A percentile compares a stretch with the other conserved stretches of the same genome.
Evolutionary conservation across 2,797 vertebrate genomes (phyloP).

Genomic region (Pygocentrus nattereri): DNA sequence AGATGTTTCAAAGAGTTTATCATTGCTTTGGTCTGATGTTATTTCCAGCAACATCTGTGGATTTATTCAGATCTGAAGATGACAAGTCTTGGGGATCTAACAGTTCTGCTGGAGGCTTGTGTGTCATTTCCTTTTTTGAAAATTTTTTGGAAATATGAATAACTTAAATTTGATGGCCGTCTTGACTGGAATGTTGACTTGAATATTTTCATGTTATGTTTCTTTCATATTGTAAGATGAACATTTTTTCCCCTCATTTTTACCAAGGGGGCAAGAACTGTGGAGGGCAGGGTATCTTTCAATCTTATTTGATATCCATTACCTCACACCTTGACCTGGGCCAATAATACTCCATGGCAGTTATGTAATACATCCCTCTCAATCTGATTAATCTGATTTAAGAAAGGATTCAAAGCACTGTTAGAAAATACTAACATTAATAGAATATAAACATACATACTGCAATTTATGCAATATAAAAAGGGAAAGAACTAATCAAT

Average conservation of each 20-base stretch:
- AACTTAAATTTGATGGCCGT: no score
- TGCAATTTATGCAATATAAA: constrained; percentile 6
- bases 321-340: background rate
- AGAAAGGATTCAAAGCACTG: constrained; percentile 26
- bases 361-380: constrained; percentile 2
- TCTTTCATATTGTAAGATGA: no score
- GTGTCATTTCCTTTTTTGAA: no score
- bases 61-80: no score
- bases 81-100: no score
- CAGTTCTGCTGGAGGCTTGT: no score
- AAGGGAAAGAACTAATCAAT: constrained; percentile 21
- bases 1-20: no score
- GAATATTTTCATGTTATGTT: no score
- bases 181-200: no score
- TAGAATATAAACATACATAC: constrained; percentile 22
- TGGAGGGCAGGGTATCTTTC: background rate
- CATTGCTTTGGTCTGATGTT: no score
- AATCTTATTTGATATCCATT: background rate
- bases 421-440: constrained; percentile 38
- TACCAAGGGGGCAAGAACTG: background rate
- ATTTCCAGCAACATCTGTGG: no score
- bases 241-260: background rate
- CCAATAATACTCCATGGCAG: background rate
- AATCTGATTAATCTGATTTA: constrained; percentile 25
- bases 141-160: no score